Evolutionary conservation across 92 coral and sea anemone species (phyloP), one percentile per base, ranked within the genome.

Genomic region (Diadumene lineata): DNA sequence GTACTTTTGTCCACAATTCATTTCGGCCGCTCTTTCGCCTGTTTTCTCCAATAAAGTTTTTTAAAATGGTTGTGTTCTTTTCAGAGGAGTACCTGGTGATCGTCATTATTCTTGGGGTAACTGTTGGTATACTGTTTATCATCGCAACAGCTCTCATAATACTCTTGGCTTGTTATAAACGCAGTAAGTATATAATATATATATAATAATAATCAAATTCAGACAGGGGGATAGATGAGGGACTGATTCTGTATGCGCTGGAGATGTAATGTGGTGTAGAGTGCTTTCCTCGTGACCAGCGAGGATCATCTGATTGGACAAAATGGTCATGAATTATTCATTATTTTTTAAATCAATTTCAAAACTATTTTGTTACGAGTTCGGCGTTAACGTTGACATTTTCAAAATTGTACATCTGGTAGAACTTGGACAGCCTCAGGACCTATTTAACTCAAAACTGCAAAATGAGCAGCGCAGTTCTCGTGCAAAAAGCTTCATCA

Each of bases 71-170:
- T 51, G 19, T 70, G 28, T 21, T 4, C 26, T 2, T 18, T 69
- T 69, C 38, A 70, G 75, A 11, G 15, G 18, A 53, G 22, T 50
- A 70, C 63, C 31, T 70, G 25, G 24, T 51, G 19, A 24, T 51
- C 0, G 31, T 70, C 9, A 70, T 70, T 63, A 17, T 70, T 33
- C 63, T 70, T 16, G 43, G 46, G 10, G 29, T 34, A 50, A 50
- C 61, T 7, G 43, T 70, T 50, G 75, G 63, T 8, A 15, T 70
- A 13, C 46, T 70, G 23, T 51, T 70, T 29, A 31, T 70, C 61
- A 17, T 51, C 18, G 18, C 53, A n/a, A 33, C 48, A 30, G 73
- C 48, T 21, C 24, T 46, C 34, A 68, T 38, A 7, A 55, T 51
- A n/a, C 9, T 70, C 19, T 34, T 53, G 33, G 31, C 53, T 29